Evolutionary conservation across 2,888 invertebrate species (phyloP), one percentile per base, ranked within the genome.

Genomic region (Gari tellinella): DNA sequence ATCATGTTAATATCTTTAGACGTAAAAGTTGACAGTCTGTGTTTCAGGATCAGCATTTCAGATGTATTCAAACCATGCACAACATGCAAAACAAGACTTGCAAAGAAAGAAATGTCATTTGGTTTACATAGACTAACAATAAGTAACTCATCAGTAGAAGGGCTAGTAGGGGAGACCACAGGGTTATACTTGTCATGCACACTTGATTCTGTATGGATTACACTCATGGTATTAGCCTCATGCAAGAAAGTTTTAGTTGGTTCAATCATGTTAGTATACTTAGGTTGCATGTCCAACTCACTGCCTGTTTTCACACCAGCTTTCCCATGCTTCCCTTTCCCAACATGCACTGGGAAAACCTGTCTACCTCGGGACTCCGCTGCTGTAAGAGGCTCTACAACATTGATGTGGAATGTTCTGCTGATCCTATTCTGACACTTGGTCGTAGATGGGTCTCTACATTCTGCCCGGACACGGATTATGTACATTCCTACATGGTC

Each of bases 361-460:
- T 51, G 51, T 57, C 73, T 78, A 78, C 78, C 78, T 67, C 73
- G 57, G 21, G 69, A 62, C 38, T 65, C 66, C 1, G 73, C 73
- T 23, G 67, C 41, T 51, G 58, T 73, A 26, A 78, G 40, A 15
- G 74, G 72, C 26, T 73, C 74, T 15, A 70, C 58, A n/a, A 78
- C 70, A 41, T 43, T 49, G n/a, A 78, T 61, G 19, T 62, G 67
- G 52, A 78, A 78, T 19, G 73, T 66, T 7, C 78, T 25, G n/a
- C 70, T 67, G 21, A 78, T 56, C 37, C 53, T 66, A 38, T 74
- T 70, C 40, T 70, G 70, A 52, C 78, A 78, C 26, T 51, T n/a
- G 40, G 41, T 49, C 19, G 48, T 56, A 3, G 48, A 25, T 41
- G 66, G 63, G 19, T 79, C 63, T 23, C 68, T 72, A 45, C 75